A percentile compares a stretch with the other conserved stretches of the same genome.
These are phyloP conservation scores for Lutjanus argentimaculatus DNA, from an alignment of 2,797 vertebrate species.

Conservation along the genomic window DNA sequence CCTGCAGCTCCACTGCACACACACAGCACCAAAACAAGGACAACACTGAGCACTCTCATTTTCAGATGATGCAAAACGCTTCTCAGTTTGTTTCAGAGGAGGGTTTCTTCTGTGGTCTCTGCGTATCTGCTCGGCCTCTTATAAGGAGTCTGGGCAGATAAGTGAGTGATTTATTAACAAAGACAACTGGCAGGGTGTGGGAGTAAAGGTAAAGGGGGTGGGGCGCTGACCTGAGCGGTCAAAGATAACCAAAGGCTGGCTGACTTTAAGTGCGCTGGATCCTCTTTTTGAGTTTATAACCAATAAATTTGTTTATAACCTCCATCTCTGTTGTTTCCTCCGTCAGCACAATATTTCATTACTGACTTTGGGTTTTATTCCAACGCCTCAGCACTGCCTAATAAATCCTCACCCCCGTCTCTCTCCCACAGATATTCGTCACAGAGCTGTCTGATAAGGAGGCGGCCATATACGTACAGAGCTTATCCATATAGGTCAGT, in stretches of 20 bases:
- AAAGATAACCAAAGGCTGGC: slow-evolving; percentile 39
- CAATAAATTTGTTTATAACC: slow-evolving; percentile 42
- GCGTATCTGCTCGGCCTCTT: slow-evolving; percentile 38
- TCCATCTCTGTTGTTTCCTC: slow-evolving; percentile 2
- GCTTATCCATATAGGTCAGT: not conserved
- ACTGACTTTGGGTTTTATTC: slow-evolving; percentile 52
- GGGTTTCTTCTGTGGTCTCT: slow-evolving; percentile 41
- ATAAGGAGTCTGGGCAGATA: slow-evolving; percentile 37
- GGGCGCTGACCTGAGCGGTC: too few species aligned
- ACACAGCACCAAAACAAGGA: slow-evolving; percentile 58
- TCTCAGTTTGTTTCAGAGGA: not conserved
- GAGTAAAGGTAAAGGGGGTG: not conserved
- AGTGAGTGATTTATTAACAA: slow-evolving; percentile 65
- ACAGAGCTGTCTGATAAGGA: slow-evolving; percentile 52
- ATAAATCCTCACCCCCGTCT: slow-evolving; percentile 58
- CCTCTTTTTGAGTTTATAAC: slow-evolving; percentile 60
- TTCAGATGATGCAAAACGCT: slow-evolving; percentile 33
- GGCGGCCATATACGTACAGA: not conserved
- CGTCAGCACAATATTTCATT: slow-evolving; percentile 17
- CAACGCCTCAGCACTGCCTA: not conserved
- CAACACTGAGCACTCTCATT: slow-evolving; percentile 60
- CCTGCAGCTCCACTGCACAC: slow-evolving; percentile 34
- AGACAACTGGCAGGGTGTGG: not conserved
- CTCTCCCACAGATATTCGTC: slow-evolving; percentile 42
- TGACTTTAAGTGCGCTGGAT: slow-evolving; percentile 14